Evolutionary conservation across 2,888 invertebrate species (phyloP).

Genomic region (Eupithecia inturbata): DNA sequence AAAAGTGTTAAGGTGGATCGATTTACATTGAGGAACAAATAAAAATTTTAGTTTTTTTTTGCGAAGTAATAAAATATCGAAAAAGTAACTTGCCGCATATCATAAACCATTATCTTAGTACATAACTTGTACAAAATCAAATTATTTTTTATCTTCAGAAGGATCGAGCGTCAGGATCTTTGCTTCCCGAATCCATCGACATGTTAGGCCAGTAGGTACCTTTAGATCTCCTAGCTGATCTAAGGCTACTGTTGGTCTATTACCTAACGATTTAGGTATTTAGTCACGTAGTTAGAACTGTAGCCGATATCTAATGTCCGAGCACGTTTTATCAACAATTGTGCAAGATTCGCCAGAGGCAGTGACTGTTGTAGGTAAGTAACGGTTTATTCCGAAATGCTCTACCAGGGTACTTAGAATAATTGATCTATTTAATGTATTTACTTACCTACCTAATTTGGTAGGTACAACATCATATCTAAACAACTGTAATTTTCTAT

Average conservation of each 20-base stretch:
- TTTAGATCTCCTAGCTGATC: constrained; percentile 4
- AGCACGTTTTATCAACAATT: constrained; percentile 52
- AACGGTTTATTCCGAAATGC: constrained; percentile 22
- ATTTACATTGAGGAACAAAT: too few relatives aligned
- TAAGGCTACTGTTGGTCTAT: constrained; percentile 34
- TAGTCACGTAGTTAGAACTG: constrained; percentile 45
- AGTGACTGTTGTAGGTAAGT: constrained; percentile 27
- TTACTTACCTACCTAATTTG: not conserved
- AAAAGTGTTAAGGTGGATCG: too few relatives aligned
- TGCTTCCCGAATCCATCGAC: not conserved
- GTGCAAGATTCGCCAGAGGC: constrained; percentile 51
- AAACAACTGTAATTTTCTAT: too few relatives aligned
- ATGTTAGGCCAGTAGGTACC: not conserved
- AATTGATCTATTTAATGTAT: not conserved
- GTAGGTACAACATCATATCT: too few relatives aligned
- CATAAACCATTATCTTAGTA: too few relatives aligned
- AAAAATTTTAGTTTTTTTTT: too few relatives aligned
- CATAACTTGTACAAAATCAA: too few relatives aligned
- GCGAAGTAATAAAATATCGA: too few relatives aligned
- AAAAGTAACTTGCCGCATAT: too few relatives aligned
- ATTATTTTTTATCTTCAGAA: too few relatives aligned
- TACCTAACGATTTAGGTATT: constrained; percentile 46
- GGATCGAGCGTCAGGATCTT: not conserved
- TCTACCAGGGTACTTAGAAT: not conserved
- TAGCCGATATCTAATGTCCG: constrained; percentile 46